Evolutionary conservation across 2,113 vertebrate species (phyloP).

Genomic region (Ptilorrhoa leucosticta): DNA sequence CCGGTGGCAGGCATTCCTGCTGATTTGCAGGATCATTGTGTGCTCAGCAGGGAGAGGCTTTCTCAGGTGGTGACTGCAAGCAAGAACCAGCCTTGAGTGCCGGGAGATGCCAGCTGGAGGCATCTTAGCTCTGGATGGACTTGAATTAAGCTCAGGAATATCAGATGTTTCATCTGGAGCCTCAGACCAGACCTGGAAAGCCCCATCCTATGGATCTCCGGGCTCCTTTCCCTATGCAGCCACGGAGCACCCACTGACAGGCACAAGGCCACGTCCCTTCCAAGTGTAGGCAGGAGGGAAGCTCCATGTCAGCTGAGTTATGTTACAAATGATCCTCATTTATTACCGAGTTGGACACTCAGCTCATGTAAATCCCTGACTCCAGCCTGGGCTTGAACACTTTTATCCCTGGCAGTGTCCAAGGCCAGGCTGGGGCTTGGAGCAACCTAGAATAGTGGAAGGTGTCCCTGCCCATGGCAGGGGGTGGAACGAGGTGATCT

Average conservation of each 20-base stretch:
- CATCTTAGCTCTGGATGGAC: not conserved
- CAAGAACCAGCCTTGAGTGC: not conserved
- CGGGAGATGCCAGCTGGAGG: not conserved
- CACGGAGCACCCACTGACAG: too few relatives aligned
- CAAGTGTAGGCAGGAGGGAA: not conserved
- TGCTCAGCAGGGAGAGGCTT: not conserved
- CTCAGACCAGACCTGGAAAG: not conserved
- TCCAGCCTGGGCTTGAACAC: not conserved
- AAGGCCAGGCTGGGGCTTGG: not conserved
- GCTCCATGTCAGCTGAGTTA: not conserved
- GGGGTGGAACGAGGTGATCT: not conserved
- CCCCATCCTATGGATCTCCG: rapidly evolving
- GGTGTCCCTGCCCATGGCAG: not conserved
- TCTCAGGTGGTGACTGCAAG: not conserved
- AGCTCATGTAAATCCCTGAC: not conserved
- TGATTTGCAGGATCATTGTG: not conserved
- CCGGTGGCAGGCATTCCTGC: not conserved
- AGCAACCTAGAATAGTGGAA: not conserved
- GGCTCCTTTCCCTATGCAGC: rapidly evolving
- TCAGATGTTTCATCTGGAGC: not conserved
- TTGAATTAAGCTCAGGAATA: not conserved
- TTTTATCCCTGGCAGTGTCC: too few relatives aligned
- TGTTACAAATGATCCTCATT: not conserved
- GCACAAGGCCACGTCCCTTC: not conserved
- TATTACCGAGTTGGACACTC: too few relatives aligned